These are phyloP conservation scores for Lepidochitona cinerea DNA, from an alignment of 2,888 invertebrate species.

Conservation along the genomic window DNA sequence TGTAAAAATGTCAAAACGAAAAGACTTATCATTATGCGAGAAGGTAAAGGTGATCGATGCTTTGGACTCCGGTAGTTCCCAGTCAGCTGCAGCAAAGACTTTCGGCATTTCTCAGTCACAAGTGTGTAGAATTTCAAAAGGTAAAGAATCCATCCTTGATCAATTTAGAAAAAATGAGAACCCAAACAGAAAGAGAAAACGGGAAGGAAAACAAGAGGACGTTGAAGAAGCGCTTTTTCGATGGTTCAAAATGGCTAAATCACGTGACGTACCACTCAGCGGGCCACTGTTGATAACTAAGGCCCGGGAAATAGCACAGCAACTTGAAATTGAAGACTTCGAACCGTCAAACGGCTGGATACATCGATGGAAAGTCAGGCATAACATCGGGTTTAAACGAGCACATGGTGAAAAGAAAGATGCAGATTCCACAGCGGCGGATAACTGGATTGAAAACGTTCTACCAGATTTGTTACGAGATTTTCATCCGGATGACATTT, in stretches of 20 bases:
- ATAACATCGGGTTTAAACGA: neutral
- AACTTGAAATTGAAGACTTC: neutral
- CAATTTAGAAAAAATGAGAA: too few species aligned
- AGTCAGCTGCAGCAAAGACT: too few species aligned
- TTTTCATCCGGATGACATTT: neutral
- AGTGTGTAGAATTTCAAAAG: too few species aligned
- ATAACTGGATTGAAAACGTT: neutral
- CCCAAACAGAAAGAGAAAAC: too few species aligned
- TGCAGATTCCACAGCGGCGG: neutral
- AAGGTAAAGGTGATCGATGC: too few species aligned
- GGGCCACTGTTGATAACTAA: neutral
- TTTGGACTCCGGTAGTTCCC: too few species aligned
- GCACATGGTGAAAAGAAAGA: neutral
- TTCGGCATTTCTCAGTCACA: too few species aligned
- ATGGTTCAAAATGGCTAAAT: neutral
- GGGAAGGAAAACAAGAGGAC: neutral
- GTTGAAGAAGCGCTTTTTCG: neutral
- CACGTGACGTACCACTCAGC: neutral
- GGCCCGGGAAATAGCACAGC: neutral
- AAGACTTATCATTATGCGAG: too few species aligned
- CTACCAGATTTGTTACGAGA: neutral
- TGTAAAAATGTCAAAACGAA: too few species aligned
- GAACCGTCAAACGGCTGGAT: neutral
- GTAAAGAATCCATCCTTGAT: too few species aligned
- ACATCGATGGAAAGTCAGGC: neutral